Base-by-base conservation (phyloP, 2,797 vertebrate species). In the Cryptoprocta ferox region DNA sequence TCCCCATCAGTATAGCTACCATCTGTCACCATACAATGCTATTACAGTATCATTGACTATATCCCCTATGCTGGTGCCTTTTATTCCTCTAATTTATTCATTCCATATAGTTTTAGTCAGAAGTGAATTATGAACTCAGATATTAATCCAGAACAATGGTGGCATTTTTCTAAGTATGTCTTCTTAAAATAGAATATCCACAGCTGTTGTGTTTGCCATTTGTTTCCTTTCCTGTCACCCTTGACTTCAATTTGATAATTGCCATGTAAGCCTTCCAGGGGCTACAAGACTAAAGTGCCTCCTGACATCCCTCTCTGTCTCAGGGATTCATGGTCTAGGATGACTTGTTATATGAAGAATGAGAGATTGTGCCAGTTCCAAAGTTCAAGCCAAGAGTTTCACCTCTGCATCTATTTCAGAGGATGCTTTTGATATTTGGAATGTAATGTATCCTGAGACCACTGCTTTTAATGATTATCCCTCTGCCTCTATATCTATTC, bases 181-280 rank as follows among this genome's bases (percentile, higher is more conserved):
- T 35, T 59, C 45, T 89, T 83, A 80, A 94, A 95, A 75, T 18
- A 82, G 6, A 93, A 80, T 32, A 15, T 73, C 13, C 30, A 73
- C 18, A 86, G 26, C 71, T 97, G 30, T 61, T 65, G 80, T 91
- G 53, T 75, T 97, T 80, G 86, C n/a, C 0, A 10, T 5, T 91
- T 78, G 42, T 96, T 97, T 97, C 81, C 79, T 92, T 97, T 96
- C 37, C 30, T 89, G 76, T 96, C 26, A 89, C 26, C 91, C 14
- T 93, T 91, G 70, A 89, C 37, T 94, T 95, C 56, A 97, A 37
- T 96, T 97, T 97, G 70, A 86, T 91, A n/a, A 66, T 50, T 97
- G 13, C 26, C 19, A 94, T 37, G n/a, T 71, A 98, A 93, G 11
- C 16, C 48, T 95, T 82, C 48, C 19, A 94, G 8, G n/a, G 24